These are phyloP conservation scores for Agrotis segetum DNA, from an alignment of 2,888 invertebrate genomes.

Conservation along the genomic window DNA sequence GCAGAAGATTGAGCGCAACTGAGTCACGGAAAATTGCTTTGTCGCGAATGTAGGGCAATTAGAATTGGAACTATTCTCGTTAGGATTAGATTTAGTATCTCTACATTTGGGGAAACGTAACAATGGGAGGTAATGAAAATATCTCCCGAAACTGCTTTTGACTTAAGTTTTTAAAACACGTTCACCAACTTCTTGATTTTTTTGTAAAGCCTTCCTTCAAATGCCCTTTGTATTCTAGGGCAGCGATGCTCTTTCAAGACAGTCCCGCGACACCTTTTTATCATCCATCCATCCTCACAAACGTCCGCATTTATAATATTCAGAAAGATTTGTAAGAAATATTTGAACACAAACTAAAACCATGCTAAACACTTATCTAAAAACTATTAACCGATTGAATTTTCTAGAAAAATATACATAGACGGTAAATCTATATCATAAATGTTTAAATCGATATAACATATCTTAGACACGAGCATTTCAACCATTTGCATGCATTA, in stretches of 20 bases:
- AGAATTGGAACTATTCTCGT: conserved; percentile 15
- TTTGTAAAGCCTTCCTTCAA: too few relatives aligned
- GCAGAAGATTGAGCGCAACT: conserved; percentile 25
- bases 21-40: conserved; percentile 31
- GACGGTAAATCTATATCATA: conserved; percentile 25
- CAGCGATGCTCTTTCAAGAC: too few relatives aligned
- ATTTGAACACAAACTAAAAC: conserved; percentile 27
- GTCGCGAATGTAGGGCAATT: conserved; percentile 41
- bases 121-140: background rate
- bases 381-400: conserved; percentile 25
- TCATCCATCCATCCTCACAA: too few relatives aligned
- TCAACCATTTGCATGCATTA: conserved; percentile 42
- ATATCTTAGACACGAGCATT: conserved; percentile 28
- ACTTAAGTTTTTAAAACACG: background rate
- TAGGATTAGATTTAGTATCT: background rate
- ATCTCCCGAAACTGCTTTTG: background rate
- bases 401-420: conserved; percentile 2
- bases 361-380: conserved; percentile 26
- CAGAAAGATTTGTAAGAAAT: too few relatives aligned
- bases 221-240: too few relatives aligned
- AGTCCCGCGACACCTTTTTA: too few relatives aligned
- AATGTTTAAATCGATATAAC: background rate
- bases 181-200: background rate
- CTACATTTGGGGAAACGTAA: too few relatives aligned
- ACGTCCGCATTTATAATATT: too few relatives aligned